These are phyloP conservation scores for Rhombomys opimus DNA, from an alignment of 2,113 vertebrate species.

Conservation along the genomic window DNA sequence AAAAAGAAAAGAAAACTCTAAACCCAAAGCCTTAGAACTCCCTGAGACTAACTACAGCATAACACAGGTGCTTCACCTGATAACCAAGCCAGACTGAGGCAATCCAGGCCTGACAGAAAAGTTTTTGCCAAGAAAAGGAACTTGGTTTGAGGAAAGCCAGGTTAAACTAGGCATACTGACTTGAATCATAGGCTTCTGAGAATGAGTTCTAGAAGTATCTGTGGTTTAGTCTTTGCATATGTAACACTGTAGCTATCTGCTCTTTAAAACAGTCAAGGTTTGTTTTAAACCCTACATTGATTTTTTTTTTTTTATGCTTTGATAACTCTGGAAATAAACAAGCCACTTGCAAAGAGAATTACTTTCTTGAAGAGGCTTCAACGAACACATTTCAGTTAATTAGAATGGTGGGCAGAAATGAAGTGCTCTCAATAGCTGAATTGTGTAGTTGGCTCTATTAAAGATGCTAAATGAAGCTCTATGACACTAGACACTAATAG, in stretches of 20 bases:
- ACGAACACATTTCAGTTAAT: neutral
- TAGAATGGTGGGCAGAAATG: neutral
- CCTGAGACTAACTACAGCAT: neutral
- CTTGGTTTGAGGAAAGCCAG: neutral
- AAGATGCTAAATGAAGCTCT: neutral
- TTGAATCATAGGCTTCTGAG: neutral
- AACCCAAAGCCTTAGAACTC: neutral
- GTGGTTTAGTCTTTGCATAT: neutral
- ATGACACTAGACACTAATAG: neutral
- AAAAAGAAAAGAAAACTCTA: neutral
- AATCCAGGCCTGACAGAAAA: neutral
- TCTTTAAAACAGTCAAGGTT: neutral
- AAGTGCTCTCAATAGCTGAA: neutral
- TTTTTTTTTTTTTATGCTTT: neutral
- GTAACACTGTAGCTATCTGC: neutral
- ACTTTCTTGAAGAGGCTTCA: neutral
- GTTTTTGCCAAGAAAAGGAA: neutral
- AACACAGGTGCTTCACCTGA: neutral
- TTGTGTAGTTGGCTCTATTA: neutral
- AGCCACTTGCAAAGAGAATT: constrained; percentile 18
- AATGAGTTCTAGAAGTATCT: neutral
- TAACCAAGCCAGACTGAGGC: neutral
- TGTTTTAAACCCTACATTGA: neutral
- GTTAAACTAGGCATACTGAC: neutral
- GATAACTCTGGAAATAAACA: constrained; percentile 8